Conservation (phyloP, 2,797 vertebrate genomes). For the Gorsachius magnificus region DNA sequence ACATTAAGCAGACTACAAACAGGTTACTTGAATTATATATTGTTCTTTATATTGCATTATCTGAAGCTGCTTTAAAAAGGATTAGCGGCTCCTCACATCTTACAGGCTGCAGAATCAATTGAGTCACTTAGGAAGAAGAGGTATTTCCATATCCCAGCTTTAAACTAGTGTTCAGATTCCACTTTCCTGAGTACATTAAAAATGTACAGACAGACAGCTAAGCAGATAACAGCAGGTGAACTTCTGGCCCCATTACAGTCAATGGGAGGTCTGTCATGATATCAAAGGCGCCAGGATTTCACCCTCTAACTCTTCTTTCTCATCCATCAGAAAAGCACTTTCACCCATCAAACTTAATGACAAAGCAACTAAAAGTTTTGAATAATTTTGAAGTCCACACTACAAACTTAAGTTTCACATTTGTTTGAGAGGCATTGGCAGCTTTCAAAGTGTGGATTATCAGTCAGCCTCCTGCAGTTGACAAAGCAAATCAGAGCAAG, state of each 20-base stretch:
- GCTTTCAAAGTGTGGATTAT: conserved; percentile 58
- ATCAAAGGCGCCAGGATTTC: conserved; percentile 52
- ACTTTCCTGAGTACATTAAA: conserved; percentile 56
- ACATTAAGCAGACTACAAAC: neutral
- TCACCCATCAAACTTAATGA: conserved; percentile 32
- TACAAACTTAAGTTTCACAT: conserved; percentile 29
- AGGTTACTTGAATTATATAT: neutral
- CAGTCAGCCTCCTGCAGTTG: conserved; percentile 72
- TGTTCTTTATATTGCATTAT: neutral
- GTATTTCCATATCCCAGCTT: conserved; percentile 43
- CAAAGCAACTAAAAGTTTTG: conserved; percentile 49
- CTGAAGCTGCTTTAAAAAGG: conserved; percentile 18
- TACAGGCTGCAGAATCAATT: conserved; percentile 19
- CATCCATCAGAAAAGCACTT: conserved; percentile 14
- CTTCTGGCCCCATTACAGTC: conserved; percentile 57
- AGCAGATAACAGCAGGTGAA: conserved; percentile 65
- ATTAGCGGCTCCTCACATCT: conserved; percentile 27
- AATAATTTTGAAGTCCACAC: conserved; percentile 16
- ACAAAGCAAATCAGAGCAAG: conserved; percentile 73
- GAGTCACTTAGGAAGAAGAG: conserved; percentile 28
- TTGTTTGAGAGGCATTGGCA: conserved; percentile 47
- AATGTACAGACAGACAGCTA: conserved; percentile 57
- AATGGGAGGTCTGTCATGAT: conserved; percentile 52
- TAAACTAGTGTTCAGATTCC: conserved; percentile 35
- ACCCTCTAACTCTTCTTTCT: conserved; percentile 32